Percentiles rank a stretch among this genome's conserved stretches.
Evolutionary conservation across 2,797 vertebrate species (phyloP).

Genomic region (Atherinosoma microstoma): DNA sequence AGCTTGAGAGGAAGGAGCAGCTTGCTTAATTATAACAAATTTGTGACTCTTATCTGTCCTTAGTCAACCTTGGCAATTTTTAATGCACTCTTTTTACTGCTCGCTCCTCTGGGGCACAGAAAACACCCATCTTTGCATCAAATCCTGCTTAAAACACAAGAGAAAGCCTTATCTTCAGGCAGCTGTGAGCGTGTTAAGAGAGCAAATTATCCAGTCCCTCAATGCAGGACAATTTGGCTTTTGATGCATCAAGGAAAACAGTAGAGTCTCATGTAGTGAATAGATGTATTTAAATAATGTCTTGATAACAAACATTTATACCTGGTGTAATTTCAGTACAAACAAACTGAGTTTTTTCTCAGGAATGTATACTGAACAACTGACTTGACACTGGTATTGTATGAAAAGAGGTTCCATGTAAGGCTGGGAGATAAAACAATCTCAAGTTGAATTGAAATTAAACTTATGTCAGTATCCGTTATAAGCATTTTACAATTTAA

Average conservation of each 20-base stretch:
- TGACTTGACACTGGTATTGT: not conserved
- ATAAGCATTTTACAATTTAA: not conserved
- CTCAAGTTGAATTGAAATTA: not conserved
- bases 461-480: not conserved
- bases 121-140: slow-evolving; percentile 72
- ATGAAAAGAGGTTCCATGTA: no score
- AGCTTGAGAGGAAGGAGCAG: slow-evolving; percentile 68
- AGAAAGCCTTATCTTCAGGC: slow-evolving; percentile 74
- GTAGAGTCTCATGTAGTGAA: slow-evolving; percentile 31
- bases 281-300: slow-evolving; percentile 37
- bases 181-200: slow-evolving; percentile 67
- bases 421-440: not conserved
- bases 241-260: slow-evolving; percentile 41
- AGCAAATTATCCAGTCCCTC: slow-evolving; percentile 66
- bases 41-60: slow-evolving; percentile 80
- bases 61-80: slow-evolving; percentile 77
- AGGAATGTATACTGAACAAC: not conserved
- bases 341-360: no score
- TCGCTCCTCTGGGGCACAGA: slow-evolving; percentile 66
- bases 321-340: not conserved
- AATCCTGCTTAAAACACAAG: slow-evolving; percentile 74
- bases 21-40: slow-evolving; percentile 79
- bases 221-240: slow-evolving; percentile 33
- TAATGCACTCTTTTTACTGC: slow-evolving; percentile 59
- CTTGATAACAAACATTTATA: slow-evolving; percentile 33